Evolutionary conservation across 1,140 invertebrate species (phyloP).

Genomic region (Cardiocondyla obscurior): DNA sequence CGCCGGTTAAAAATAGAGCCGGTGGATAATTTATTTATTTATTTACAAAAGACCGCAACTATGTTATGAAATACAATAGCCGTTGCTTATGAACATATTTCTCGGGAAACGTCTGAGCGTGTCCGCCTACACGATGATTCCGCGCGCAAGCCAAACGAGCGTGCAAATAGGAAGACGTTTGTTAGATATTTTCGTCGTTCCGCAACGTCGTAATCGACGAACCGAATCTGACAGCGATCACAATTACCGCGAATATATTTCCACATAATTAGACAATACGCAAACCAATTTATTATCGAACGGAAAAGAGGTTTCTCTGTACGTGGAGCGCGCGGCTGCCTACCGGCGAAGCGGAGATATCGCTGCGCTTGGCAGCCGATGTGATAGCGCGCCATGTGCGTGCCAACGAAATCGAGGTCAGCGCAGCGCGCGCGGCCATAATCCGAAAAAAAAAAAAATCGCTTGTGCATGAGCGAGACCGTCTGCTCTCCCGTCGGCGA

Average conservation of each 20-base stretch:
- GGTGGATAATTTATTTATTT: not conserved
- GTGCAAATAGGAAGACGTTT: not conserved
- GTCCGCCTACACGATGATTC: not conserved
- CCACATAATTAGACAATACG: not conserved
- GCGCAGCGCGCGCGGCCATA: constrained; percentile 5
- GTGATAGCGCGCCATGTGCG: constrained; percentile 27
- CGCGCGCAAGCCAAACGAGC: not conserved
- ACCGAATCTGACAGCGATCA: constrained; percentile 12
- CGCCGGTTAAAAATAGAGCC: not conserved
- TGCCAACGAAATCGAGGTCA: constrained; percentile 49
- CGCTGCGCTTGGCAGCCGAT: constrained; percentile 30
- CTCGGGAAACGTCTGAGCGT: not conserved
- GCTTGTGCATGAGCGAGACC: not conserved
- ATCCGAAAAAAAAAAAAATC: constrained; percentile 45
- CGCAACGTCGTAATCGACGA: constrained; percentile 2
- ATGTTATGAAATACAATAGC: not conserved
- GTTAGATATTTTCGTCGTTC: constrained; percentile 17
- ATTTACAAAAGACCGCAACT: not conserved
- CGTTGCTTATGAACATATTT: constrained; percentile 7
- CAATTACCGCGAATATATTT: constrained; percentile 1
- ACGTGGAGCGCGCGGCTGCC: not conserved
- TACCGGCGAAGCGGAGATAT: constrained; percentile 16
- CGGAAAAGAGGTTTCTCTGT: constrained; percentile 26
- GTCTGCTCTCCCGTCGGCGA: not conserved
- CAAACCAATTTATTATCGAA: constrained; percentile 10